Evolutionary conservation across 2,113 vertebrate genomes (phyloP), one percentile per base, ranked within the genome.

Genomic region (Hoplias malabaricus): DNA sequence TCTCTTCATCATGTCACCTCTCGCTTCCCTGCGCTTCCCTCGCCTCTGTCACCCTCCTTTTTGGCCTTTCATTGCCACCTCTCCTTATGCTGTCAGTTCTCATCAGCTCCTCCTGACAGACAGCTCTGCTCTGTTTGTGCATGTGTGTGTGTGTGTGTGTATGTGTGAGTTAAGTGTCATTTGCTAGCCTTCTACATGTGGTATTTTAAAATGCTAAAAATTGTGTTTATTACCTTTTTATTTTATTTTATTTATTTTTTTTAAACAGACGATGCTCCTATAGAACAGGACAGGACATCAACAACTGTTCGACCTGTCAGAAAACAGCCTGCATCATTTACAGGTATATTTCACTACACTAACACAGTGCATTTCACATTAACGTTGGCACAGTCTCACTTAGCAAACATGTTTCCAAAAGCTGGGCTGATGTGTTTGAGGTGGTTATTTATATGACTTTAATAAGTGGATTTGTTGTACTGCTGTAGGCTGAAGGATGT

Each of bases 301-400:
- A 98, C 94, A 98, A 99, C 82, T 99, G 97, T 90, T 89, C 95
- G 61, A 98, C 96, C 82, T 99, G 97, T 65, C 96, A 97, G 92
- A 99, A 95, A 90, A 99, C 96, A 0, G 97, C 97, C 10, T 99
- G 97, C 91, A 98, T 98, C 92, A 99, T 99, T 81, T 99, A 99
- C 96, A 99, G 97, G 97, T 99, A 96, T n/a, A 7, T 2, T 31
- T 3, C 2, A 34, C n/a, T 21, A 2, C 72, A 46, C 19, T 25
- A 9, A 19, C 11, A 59, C 1, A 9, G 7, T 6, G 14, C 10
- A 40, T 29, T 54, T 8, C 33, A 36, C 3, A 11, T 53, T 25
- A 38, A n/a, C 11, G 21, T 38, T 2, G 16, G 21, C 25, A 14
- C 34, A 33, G 25, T 13, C 10, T 57, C 46, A n/a, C 13, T 6